A percentile compares a stretch with the other conserved stretches of the same genome.
phyloP scores from a whole-genome alignment of 2,113 vertebrate genomes.

The Tenrec ecaudatus region DNA sequence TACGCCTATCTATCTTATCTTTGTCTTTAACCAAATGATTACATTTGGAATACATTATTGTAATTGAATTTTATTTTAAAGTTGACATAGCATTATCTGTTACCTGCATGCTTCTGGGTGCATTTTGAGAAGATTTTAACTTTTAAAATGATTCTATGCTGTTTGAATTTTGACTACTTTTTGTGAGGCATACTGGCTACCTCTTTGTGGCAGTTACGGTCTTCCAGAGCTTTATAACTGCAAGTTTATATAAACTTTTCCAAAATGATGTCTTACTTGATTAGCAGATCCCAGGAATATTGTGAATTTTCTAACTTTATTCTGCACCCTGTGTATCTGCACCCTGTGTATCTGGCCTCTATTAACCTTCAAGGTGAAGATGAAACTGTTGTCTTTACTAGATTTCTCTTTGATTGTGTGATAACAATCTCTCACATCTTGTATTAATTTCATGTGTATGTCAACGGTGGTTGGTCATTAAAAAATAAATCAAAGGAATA shows the following conservation, averaged over 20 bases:
- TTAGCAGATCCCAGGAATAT: conserved; percentile 78
- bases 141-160: conserved; percentile 78
- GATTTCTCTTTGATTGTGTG: conserved; percentile 78
- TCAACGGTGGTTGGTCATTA: conserved; percentile 80
- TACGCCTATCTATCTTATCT: conserved; percentile 78
- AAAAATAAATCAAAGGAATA: conserved; percentile 82
- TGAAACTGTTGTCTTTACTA: conserved; percentile 78
- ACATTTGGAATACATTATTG: conserved; percentile 79
- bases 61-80: conserved; percentile 78
- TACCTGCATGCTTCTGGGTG: conserved; percentile 83
- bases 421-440: conserved; percentile 75
- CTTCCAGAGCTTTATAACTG: conserved; percentile 78
- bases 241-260: conserved; percentile 72
- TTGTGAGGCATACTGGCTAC: conserved; percentile 77
- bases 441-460: conserved; percentile 82
- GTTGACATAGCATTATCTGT: conserved; percentile 77
- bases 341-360: conserved; percentile 78
- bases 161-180: conserved; percentile 80
- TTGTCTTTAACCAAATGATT: conserved; percentile 80
- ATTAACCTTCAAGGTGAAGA: conserved; percentile 73
- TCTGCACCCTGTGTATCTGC: conserved; percentile 79
- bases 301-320: conserved; percentile 80
- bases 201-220: conserved; percentile 66
- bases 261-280: conserved; percentile 71
- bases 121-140: conserved; percentile 78